Evolutionary conservation across 23 tunicate genomes (phyloP).

Genomic region (Oikopleura dioica): DNA sequence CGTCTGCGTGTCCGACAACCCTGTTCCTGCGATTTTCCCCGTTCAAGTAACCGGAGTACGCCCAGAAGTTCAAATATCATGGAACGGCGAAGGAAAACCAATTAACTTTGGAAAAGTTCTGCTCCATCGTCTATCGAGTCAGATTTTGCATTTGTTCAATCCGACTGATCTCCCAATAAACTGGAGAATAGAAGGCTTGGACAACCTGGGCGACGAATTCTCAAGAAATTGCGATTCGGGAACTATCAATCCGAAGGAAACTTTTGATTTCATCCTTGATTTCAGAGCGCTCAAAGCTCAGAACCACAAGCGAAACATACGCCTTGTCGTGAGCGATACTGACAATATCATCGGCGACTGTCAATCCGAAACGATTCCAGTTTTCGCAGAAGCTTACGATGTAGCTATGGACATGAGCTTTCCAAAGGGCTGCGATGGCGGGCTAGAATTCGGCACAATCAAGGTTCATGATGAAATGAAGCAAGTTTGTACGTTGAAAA

Average conservation of each 20-base stretch:
- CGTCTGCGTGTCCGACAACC: constrained; percentile 80
- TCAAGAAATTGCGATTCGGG: constrained; percentile 54
- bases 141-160: constrained; percentile 49
- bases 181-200: constrained; percentile 81
- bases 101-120: no score
- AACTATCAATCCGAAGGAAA: constrained; percentile 37
- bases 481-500: constrained; percentile 72
- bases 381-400: constrained; percentile 89
- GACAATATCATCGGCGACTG: constrained; percentile 79
- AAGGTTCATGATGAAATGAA: constrained; percentile 71
- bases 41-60: constrained; percentile 66
- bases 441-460: constrained; percentile 68
- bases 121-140: constrained; percentile 50
- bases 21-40: constrained; percentile 62
- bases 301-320: constrained; percentile 49
- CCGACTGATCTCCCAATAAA: constrained; percentile 64
- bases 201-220: constrained; percentile 94
- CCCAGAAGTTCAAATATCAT: constrained; percentile 84
- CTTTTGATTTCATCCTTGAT: constrained; percentile 52
- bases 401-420: constrained; percentile 97
- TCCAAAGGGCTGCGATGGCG: constrained; percentile 94
- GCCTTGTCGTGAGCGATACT: constrained; percentile 57
- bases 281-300: constrained; percentile 81
- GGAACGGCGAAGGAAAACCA: no score
- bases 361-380: constrained; percentile 64